Base-by-base conservation (phyloP, 92 coral and sea anemone genomes). In the Epizoanthus rinbou region DNA sequence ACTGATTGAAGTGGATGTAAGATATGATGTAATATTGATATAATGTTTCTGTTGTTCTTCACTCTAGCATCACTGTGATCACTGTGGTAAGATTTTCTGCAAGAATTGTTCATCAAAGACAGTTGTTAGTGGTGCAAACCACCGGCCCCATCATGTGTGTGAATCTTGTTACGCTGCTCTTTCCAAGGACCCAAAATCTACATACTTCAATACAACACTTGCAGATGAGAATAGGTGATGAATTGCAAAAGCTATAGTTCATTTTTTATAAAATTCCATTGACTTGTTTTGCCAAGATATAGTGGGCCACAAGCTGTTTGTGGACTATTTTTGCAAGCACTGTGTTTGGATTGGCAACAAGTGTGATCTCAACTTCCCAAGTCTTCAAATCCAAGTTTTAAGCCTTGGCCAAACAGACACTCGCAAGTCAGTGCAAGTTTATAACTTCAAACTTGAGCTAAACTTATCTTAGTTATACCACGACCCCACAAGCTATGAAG, bases 11-110 rank as follows among this genome's bases (percentile, higher is more conserved):
- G 31, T 28, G 31, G 31, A 2, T 28, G 31, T 0, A 65, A 52
- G 35, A 22, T 64, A 37, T 6, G 47, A 74, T 56, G 11, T 25
- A 60, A 18, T 53, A 17, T 60, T 24, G 45, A 58, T 73, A 35
- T 86, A 2, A 80, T 21, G 50, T 52, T 21, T 56, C 21, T 37
- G 1, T 84, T 74, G 58, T 80, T 47, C 60, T 52, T 28, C 23
- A 37, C 50, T 63, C 24, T 43, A 93, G 99, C 90, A 86, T 66
- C 94, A 91, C 83, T 96, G 96, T 75, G 91, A 91, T 50, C 96
- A 94, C 71, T 94, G 98, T 67, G 98, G 98, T 10, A 94, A 94
- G 64, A 85, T 94, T 67, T 90, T 94, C 73, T 94, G 98, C 69
- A 92, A 88, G 66, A 69, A 76, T 22, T 93, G 99, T 76, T 86